Evolutionary conservation across 2,797 vertebrate genomes (phyloP), one percentile per base, ranked within the genome.

Genomic region (Mus spretus): DNA sequence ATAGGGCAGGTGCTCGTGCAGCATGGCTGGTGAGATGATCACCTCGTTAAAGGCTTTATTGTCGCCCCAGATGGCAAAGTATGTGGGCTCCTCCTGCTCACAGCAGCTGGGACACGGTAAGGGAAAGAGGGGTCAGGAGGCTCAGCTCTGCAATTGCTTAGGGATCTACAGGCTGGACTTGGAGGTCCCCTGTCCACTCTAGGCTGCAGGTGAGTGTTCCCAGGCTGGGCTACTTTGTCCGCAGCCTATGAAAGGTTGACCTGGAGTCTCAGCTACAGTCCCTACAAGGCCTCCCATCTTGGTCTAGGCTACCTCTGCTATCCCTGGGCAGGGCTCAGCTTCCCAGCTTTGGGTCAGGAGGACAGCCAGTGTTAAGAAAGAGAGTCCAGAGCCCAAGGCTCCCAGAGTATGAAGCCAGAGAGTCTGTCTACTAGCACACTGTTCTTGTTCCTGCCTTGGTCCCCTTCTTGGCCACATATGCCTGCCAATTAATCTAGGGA

Each of bases 1-100:
- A 0, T 99, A 99, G 0, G 99, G 99, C 98, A 99, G 99, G 98
- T 99, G 99, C 92, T 99, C 99, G 0, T 99, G 99, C 94, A 99
- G 98, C 99, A 99, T 99, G 89, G 99, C 99, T 0, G 99, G 99
- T 0, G 99, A 99, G 98, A 99, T 99, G 99, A 99, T 99, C 98
- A 99, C 99, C 98, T 99, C 99, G 5, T 99, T 99, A 94, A 99
- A 99, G 31, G 99, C 99, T 98, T 99, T 99, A 98, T 99, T 99
- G 98, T 99, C 99, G 0, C 99, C 99, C 99, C 99, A 99, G 97
- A 99, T 99, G 96, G 99, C 99, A 0, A 99, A 99, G 98, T 99
- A 99, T 0, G 99, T 99, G 91, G 99, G 99, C n/a, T 99, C 99
- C 96, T 99, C 99, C 98, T 99, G 99, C 83, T 99, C 99, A 53